These are phyloP conservation scores for Sebastes cheni DNA, from an alignment of 2,797 vertebrate species.

Conservation along the genomic window DNA sequence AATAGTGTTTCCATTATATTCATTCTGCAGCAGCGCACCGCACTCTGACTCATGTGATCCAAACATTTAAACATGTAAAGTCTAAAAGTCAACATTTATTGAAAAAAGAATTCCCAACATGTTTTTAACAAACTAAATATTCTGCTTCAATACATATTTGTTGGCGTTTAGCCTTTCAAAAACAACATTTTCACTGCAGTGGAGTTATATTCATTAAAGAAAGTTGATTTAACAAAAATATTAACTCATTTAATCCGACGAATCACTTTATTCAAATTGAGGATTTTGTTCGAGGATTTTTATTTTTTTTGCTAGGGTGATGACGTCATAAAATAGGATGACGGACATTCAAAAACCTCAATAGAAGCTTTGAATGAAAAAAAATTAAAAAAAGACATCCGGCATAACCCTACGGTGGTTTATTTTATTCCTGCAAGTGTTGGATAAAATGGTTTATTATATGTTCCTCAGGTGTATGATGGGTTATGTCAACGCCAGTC, in stretches of 20 bases:
- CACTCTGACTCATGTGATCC: too few species aligned
- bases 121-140: background rate
- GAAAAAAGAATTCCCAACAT: background rate
- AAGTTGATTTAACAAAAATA: background rate
- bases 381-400: background rate
- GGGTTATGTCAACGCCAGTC: conserved; percentile 93
- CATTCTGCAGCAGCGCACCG: background rate
- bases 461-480: conserved; percentile 88
- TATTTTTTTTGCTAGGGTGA: background rate
- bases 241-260: too few species aligned
- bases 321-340: background rate
- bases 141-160: background rate
- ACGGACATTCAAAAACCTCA: background rate
- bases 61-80: too few species aligned
- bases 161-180: background rate
- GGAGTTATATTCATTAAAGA: background rate
- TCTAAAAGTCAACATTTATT: too few species aligned
- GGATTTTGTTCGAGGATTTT: background rate
- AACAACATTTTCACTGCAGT: background rate
- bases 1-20: background rate
- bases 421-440: background rate
- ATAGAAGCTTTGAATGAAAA: background rate
- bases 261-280: background rate
- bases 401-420: background rate
- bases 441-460: background rate